Conservation (phyloP, 2,797 vertebrate species). For the Sebastes ruberrimus region DNA sequence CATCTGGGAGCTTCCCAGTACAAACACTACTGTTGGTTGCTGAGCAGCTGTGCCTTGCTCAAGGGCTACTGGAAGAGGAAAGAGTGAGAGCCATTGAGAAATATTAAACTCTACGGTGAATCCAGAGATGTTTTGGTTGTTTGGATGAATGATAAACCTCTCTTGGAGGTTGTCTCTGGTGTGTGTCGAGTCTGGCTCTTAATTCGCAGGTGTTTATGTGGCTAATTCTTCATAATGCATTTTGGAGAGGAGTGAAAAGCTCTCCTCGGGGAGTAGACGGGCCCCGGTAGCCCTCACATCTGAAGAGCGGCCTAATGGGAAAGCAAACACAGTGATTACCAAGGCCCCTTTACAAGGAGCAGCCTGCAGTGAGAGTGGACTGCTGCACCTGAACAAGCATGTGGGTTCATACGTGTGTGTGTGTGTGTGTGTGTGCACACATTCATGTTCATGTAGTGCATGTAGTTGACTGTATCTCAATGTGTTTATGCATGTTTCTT, state of each 20-base stretch:
- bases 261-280: constrained; percentile 70
- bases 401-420: background rate
- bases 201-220: constrained; percentile 65
- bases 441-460: constrained; percentile 2
- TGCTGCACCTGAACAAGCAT: constrained; percentile 53
- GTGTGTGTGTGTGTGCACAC: background rate
- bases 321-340: constrained; percentile 83
- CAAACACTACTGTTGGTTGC: constrained; percentile 20
- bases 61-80: constrained; percentile 4
- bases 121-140: background rate
- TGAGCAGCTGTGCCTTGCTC: constrained; percentile 34
- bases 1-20: constrained; percentile 19
- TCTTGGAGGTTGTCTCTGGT: background rate
- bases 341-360: constrained; percentile 66
- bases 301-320: constrained; percentile 80
- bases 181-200: constrained; percentile 15
- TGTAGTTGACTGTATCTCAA: background rate
- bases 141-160: background rate
- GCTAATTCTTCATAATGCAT: constrained; percentile 62
- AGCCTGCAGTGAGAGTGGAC: constrained; percentile 64
- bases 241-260: constrained; percentile 71
- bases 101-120: background rate
- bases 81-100: background rate
- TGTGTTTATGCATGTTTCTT: background rate
- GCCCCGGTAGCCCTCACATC: constrained; percentile 75